Conservation (phyloP, 2,113 vertebrate genomes). For the Hyla sarda region DNA sequence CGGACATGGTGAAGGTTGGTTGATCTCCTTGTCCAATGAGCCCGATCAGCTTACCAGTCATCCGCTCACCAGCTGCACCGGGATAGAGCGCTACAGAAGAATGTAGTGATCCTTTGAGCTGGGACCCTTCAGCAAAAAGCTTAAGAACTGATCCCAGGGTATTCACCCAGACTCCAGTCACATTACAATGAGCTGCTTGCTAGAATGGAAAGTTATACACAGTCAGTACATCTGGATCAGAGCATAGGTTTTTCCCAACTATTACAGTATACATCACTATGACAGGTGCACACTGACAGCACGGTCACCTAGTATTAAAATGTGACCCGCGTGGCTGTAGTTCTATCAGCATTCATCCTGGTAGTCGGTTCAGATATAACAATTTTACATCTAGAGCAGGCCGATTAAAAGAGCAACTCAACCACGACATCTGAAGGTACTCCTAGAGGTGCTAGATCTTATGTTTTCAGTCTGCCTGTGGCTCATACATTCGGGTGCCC, state of each 20-base stretch:
- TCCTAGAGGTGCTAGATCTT: no score
- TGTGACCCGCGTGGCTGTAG: no score
- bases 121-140: neutral
- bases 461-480: no score
- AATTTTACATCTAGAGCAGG: no score
- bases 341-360: no score
- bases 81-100: conserved; percentile 25
- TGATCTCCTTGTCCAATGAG: conserved; percentile 4
- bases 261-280: neutral
- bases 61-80: neutral
- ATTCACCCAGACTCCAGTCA: conserved; percentile 38
- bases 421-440: no score
- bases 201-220: neutral
- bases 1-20: conserved; percentile 4
- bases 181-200: conserved; percentile 24
- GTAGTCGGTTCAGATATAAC: no score
- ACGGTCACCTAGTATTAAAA: neutral
- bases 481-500: no score
- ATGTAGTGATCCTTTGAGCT: neutral
- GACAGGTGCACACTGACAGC: neutral
- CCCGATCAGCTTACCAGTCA: conserved; percentile 7
- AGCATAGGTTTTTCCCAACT: neutral
- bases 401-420: no score
- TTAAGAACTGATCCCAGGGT: conserved; percentile 22
- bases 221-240: neutral